These are phyloP conservation scores for Centruroides sculpturatus DNA, from an alignment of 1,140 invertebrate species.

Conservation along the genomic window DNA sequence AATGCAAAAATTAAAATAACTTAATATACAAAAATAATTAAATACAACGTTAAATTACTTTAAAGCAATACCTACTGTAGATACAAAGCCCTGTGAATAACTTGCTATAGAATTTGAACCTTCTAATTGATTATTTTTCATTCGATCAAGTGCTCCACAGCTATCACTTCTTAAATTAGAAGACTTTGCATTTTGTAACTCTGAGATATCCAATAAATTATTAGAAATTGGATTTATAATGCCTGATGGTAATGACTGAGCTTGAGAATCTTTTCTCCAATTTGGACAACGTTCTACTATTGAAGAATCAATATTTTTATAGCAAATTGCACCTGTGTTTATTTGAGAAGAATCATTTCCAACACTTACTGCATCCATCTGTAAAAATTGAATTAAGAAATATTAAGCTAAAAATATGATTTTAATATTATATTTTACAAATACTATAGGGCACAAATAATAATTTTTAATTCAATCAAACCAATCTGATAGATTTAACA, in stretches of 20 bases:
- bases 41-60: neutral
- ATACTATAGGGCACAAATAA: too few relatives aligned
- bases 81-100: conserved; percentile 12
- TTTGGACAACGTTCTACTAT: conserved; percentile 17
- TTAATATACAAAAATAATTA: too few relatives aligned
- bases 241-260: conserved; percentile 11
- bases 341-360: conserved; percentile 51
- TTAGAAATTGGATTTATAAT: conserved; percentile 9
- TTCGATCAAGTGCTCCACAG: too few relatives aligned
- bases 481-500: too few relatives aligned
- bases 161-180: too few relatives aligned
- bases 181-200: neutral
- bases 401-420: too few relatives aligned
- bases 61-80: neutral
- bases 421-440: too few relatives aligned
- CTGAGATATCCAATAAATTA: conserved; percentile 10
- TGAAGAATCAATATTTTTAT: conserved; percentile 68
- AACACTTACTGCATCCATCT: conserved; percentile 69
- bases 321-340: conserved; percentile 64
- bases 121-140: conserved; percentile 6
- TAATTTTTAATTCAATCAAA: too few relatives aligned
- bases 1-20: too few relatives aligned
- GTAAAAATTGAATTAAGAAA: conserved; percentile 19
- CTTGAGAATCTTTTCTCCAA: conserved; percentile 14
- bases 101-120: conserved; percentile 10